Evolutionary conservation across 2,888 invertebrate species (phyloP), one percentile per base, ranked within the genome.

Genomic region (Callinectes sapidus): DNA sequence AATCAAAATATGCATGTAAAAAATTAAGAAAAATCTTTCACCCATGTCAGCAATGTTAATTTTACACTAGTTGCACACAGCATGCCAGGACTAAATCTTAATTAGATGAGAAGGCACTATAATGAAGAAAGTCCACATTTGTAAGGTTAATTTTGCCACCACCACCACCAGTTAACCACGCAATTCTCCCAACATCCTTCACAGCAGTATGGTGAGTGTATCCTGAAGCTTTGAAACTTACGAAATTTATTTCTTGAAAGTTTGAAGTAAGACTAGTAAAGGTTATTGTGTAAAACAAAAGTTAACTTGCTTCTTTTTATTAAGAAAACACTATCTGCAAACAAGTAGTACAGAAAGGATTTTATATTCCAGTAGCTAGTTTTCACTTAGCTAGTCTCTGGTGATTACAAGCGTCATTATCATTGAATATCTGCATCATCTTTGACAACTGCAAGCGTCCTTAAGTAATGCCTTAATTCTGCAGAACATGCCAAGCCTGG

Each of bases 261-360:
- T 81, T 18, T 81, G 35, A 81, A 14, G 32, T 81, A 55, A 55
- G 14, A 71, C 39, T 39, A 88, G 55, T 16, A 91, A 89, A 92
- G 92, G 92, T 92, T 92, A 87, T 89, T 89, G 54, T 85, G 92
- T 89, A 90, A 92, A 92, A 92, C 92, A 89, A 89, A 90, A 32
- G 48, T 91, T 85, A 87, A 91, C 85, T 92, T 92, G 81, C 87
- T 92, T 88, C 88, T 89, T 92, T 92, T 92, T 91, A 91, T 92
- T 91, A 92, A 89, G 91, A 92, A 92, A 92, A 92, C 92, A 92
- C 92, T 92, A 92, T 92, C 90, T 92, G 92, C 92, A 92, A 92
- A 92, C 92, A 92, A 92, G 90, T 91, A 92, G 92, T 92, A 92
- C 92, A 92, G 92, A 92, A 92, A 92, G 90, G 90, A 90, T 92